Percentiles rank a stretch among this genome's conserved stretches.
Conservation (phyloP, 2,113 vertebrate species). For the Nibea albiflora region DNA sequence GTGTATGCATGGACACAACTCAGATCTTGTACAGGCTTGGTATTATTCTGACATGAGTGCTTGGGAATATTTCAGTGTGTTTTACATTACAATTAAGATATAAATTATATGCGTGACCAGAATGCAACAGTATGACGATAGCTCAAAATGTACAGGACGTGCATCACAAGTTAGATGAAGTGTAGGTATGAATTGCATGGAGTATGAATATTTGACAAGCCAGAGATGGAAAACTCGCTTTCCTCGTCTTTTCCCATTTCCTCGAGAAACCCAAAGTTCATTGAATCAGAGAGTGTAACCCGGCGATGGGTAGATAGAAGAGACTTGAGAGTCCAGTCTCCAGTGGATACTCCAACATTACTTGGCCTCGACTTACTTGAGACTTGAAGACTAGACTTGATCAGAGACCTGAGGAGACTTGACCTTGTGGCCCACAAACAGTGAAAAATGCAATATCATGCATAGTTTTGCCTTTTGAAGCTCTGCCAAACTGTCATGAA, state of each 20-base stretch:
- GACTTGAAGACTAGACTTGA: background rate
- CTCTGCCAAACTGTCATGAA: background rate
- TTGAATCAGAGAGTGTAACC: background rate
- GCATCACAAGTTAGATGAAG: background rate
- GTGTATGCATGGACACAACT: background rate
- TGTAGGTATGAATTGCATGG: background rate
- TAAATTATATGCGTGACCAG: no score
- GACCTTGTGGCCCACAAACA: background rate
- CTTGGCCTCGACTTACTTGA: background rate
- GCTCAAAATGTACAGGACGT: background rate
- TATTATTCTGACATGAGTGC: background rate
- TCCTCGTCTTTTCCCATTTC: slow-evolving; percentile 2
- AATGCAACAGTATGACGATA: no score
- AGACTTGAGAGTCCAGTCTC: background rate
- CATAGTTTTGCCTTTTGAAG: background rate
- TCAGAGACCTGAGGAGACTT: background rate
- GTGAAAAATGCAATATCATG: background rate
- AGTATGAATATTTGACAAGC: slow-evolving; percentile 48
- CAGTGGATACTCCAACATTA: background rate
- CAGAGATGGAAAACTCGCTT: slow-evolving; percentile 26
- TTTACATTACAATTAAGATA: background rate
- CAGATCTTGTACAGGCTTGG: background rate
- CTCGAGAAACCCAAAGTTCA: background rate
- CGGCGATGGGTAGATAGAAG: background rate
- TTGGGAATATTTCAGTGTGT: background rate